These are phyloP conservation scores for Quadroppia sp. DNA, from an alignment of 2,888 invertebrate species.

Conservation along the genomic window DNA sequence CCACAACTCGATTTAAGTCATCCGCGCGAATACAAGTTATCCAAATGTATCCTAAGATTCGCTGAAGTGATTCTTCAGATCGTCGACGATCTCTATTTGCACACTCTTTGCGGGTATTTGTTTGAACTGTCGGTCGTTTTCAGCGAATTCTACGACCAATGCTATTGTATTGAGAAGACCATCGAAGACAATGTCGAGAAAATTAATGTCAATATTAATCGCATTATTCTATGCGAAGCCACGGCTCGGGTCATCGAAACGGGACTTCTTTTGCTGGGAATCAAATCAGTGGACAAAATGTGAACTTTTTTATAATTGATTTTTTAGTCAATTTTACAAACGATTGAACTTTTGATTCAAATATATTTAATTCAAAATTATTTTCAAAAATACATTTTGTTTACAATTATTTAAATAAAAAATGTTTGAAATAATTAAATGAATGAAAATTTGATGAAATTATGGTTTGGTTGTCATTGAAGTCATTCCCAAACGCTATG, in stretches of 20 bases:
- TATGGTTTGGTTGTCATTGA: not conserved
- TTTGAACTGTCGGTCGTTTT: conserved; percentile 91
- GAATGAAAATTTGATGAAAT: not conserved
- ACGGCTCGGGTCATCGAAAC: conserved; percentile 80
- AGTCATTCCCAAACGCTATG: conserved; percentile 25
- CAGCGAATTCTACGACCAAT: conserved; percentile 94
- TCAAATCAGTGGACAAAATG: conserved; percentile 88
- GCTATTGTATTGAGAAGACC: conserved; percentile 89
- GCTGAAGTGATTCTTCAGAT: conserved; percentile 80
- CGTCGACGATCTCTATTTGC: conserved; percentile 72
- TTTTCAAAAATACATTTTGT: too few relatives aligned
- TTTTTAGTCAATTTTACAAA: too few relatives aligned
- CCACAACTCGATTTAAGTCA: conserved; percentile 65
- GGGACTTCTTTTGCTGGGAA: conserved; percentile 83
- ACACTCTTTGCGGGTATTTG: conserved; percentile 87
- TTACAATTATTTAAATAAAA: not conserved
- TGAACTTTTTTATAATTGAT: conserved; percentile 55
- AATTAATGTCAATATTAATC: conserved; percentile 73
- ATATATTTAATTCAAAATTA: too few relatives aligned
- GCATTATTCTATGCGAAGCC: conserved; percentile 86
- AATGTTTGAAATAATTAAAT: not conserved
- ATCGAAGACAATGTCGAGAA: conserved; percentile 57
- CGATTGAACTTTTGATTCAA: too few relatives aligned
- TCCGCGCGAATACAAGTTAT: conserved; percentile 90
- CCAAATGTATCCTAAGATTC: conserved; percentile 68